Percentiles rank a stretch among this genome's conserved stretches.
These are phyloP conservation scores for Eupithecia subumbrata DNA, from an alignment of 2,888 invertebrate species.

Conservation along the genomic window DNA sequence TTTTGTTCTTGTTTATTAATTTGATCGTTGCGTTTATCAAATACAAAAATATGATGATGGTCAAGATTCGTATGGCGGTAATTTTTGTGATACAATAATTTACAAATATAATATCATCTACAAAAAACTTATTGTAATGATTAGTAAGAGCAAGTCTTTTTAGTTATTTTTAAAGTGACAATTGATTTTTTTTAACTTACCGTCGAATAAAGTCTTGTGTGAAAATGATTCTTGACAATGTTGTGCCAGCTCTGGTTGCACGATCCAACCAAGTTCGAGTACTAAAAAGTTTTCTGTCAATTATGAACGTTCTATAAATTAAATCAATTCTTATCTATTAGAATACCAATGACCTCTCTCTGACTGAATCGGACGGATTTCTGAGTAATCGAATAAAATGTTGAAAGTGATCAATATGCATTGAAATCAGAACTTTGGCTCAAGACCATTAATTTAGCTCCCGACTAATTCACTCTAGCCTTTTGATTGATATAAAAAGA, in stretches of 20 bases:
- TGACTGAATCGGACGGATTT: background rate
- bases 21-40: too few species aligned
- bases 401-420: conserved; percentile 49
- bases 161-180: too few species aligned
- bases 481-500: conserved; percentile 47
- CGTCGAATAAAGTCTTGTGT: background rate
- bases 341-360: conserved; percentile 9
- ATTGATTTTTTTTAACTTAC: background rate
- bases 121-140: too few species aligned
- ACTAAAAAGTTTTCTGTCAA: background rate
- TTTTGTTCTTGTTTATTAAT: too few species aligned
- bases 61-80: too few species aligned
- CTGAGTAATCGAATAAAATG: conserved; percentile 45
- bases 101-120: too few species aligned
- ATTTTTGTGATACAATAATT: too few species aligned
- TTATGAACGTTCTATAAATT: conserved; percentile 2
- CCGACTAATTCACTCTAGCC: conserved; percentile 47
- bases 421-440: conserved; percentile 46
- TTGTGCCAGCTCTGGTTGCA: background rate
- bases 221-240: background rate
- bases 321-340: background rate
- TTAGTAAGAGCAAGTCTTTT: too few species aligned
- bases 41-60: too few species aligned
- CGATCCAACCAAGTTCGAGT: background rate
- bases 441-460: conserved; percentile 51